Evolutionary conservation across 2,113 vertebrate species (phyloP).

Genomic region (Eudyptes chrysolophus): DNA sequence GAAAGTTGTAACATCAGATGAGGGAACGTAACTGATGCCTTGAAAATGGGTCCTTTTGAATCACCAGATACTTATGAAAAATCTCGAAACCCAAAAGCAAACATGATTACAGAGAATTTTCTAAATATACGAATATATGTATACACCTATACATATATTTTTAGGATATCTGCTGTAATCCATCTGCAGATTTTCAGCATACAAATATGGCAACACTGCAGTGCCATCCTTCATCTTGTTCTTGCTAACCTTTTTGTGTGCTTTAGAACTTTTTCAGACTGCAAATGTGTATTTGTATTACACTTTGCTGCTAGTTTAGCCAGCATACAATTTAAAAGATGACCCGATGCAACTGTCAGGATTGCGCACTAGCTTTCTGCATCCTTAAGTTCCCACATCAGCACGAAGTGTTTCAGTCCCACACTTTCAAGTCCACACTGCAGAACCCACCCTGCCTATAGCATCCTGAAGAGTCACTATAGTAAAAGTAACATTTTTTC

Average conservation of each 20-base stretch:
- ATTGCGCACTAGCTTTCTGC: not conserved
- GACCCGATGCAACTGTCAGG: not conserved
- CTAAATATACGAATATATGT: not conserved
- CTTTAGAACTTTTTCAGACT: not conserved
- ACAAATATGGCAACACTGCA: not conserved
- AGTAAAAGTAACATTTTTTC: not conserved
- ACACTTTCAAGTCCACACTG: not conserved
- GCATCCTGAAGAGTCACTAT: not conserved
- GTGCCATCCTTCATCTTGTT: not conserved
- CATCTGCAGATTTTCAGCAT: not conserved
- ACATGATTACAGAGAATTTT: not conserved
- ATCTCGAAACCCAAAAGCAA: not conserved
- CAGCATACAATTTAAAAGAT: not conserved
- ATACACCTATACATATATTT: not conserved
- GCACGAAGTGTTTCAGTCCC: not conserved
- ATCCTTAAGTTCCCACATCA: not conserved
- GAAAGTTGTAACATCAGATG: not conserved
- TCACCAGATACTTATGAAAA: not conserved
- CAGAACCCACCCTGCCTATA: not conserved
- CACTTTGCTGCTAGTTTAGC: not conserved
- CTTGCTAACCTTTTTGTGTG: not conserved
- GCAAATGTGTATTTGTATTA: not conserved
- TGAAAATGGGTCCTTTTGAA: not conserved
- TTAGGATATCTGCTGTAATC: constrained; percentile 3
- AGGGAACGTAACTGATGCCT: not conserved